Conservation (phyloP, 1,140 invertebrate genomes). For the Hyphantria cunea region DNA sequence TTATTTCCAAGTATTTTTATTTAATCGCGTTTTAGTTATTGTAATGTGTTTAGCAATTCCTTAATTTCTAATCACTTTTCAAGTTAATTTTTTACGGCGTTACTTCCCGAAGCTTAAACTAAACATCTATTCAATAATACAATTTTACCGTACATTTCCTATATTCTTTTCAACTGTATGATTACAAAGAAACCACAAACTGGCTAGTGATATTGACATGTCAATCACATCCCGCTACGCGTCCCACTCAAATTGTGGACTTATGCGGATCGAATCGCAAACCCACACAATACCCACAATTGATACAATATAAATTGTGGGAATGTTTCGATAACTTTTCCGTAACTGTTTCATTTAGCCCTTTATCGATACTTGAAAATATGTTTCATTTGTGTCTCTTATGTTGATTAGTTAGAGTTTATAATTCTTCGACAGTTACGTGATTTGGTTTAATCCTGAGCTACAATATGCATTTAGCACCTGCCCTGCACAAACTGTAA, state of each 20-base stretch:
- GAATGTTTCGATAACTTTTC: conserved; percentile 39
- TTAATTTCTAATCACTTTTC: too few relatives aligned
- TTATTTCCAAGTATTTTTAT: too few relatives aligned
- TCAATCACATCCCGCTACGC: conserved; percentile 37
- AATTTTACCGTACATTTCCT: too few relatives aligned
- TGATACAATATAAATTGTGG: conserved; percentile 48
- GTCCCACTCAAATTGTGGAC: conserved; percentile 9
- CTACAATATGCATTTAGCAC: conserved; percentile 35
- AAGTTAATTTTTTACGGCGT: too few relatives aligned
- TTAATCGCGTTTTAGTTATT: too few relatives aligned
- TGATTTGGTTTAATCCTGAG: conserved; percentile 39
- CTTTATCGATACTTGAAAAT: neutral
- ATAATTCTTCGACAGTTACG: neutral
- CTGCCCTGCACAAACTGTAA: too few relatives aligned
- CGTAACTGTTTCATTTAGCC: conserved; percentile 28
- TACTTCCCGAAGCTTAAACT: too few relatives aligned
- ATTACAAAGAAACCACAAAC: conserved; percentile 20
- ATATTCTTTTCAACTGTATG: too few relatives aligned
- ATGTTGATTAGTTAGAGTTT: neutral
- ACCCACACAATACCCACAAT: conserved; percentile 41
- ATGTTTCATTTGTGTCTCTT: too few relatives aligned
- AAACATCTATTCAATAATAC: too few relatives aligned
- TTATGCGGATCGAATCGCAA: conserved; percentile 41
- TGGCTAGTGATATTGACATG: conserved; percentile 37
- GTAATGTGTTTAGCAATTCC: too few relatives aligned